A percentile compares a stretch with the other conserved stretches of the same genome.
Conservation (phyloP, 1,140 invertebrate species). For the Geopemphigus sp. region DNA sequence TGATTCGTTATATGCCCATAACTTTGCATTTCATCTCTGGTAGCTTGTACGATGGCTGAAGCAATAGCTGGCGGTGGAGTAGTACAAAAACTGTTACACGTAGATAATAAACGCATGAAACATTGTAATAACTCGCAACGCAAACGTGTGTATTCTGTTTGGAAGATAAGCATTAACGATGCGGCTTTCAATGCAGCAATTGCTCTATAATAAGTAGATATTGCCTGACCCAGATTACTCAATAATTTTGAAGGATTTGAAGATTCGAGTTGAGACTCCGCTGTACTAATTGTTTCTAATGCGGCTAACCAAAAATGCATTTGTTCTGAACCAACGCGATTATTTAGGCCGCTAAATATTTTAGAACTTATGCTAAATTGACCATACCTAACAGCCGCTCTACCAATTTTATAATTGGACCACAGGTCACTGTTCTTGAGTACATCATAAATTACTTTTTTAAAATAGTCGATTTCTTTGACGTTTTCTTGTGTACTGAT, state of each 20-base stretch:
- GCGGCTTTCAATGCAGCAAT: constrained; percentile 72
- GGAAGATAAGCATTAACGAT: constrained; percentile 69
- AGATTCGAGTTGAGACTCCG: constrained; percentile 54
- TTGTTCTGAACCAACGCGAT: constrained; percentile 82
- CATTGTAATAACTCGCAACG: constrained; percentile 75
- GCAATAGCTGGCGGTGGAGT: constrained; percentile 91
- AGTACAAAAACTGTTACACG: constrained; percentile 79
- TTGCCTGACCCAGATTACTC: constrained; percentile 63
- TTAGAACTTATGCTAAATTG: constrained; percentile 72
- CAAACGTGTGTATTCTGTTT: constrained; percentile 73
- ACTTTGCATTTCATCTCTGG: constrained; percentile 76
- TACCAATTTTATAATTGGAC: constrained; percentile 81
- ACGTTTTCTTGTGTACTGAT: constrained; percentile 60
- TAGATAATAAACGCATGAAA: constrained; percentile 71
- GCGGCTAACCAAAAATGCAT: constrained; percentile 86
- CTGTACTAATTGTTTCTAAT: constrained; percentile 66
- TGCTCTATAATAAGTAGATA: constrained; percentile 65
- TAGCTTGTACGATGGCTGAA: constrained; percentile 71
- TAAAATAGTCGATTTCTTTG: constrained; percentile 50
- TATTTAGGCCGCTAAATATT: constrained; percentile 67
- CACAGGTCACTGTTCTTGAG: constrained; percentile 69
- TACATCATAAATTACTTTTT: constrained; percentile 61
- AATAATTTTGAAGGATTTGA: constrained; percentile 56
- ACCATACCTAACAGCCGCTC: constrained; percentile 81
- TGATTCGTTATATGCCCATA: constrained; percentile 81